phyloP scores from a whole-genome alignment of 2,888 invertebrate species.

The Phasia obesa region DNA sequence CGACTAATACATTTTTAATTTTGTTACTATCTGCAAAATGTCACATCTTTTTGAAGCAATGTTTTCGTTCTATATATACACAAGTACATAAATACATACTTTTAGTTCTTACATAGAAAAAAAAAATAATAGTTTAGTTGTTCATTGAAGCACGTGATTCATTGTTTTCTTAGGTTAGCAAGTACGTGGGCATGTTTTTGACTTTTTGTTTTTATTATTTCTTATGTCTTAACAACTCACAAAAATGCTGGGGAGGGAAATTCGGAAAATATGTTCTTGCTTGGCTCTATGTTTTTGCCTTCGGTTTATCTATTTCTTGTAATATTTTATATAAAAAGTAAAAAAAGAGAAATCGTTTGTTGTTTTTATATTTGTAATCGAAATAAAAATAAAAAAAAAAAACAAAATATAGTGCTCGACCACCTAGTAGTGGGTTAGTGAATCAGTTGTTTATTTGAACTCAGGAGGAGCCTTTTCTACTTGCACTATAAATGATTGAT shows the following conservation, averaged over 20 bases:
- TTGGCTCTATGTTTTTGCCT: background rate
- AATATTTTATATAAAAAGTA: constrained; percentile 9
- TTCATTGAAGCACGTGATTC: constrained; percentile 67
- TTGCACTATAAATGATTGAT: too few species aligned
- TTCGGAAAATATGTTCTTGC: constrained; percentile 30
- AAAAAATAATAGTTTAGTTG: constrained; percentile 61
- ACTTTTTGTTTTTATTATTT: constrained; percentile 21
- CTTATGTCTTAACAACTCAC: constrained; percentile 21
- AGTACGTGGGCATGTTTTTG: constrained; percentile 51
- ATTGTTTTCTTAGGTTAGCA: constrained; percentile 56
- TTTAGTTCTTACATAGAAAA: constrained; percentile 27
- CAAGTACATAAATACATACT: background rate
- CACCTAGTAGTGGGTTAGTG: constrained; percentile 26
- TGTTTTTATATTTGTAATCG: background rate
- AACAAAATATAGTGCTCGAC: constrained; percentile 5
- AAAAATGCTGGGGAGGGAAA: constrained; percentile 38
- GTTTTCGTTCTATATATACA: background rate
- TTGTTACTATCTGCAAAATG: background rate
- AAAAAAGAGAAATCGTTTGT: constrained; percentile 10
- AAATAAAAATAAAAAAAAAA: background rate
- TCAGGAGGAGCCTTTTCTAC: constrained; percentile 13
- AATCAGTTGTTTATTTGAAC: background rate
- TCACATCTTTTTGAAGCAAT: background rate
- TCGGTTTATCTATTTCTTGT: constrained; percentile 11
- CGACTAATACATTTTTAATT: too few species aligned